Conservation (phyloP, 2,797 vertebrate genomes). For the Dendrocincla tyrannina region DNA sequence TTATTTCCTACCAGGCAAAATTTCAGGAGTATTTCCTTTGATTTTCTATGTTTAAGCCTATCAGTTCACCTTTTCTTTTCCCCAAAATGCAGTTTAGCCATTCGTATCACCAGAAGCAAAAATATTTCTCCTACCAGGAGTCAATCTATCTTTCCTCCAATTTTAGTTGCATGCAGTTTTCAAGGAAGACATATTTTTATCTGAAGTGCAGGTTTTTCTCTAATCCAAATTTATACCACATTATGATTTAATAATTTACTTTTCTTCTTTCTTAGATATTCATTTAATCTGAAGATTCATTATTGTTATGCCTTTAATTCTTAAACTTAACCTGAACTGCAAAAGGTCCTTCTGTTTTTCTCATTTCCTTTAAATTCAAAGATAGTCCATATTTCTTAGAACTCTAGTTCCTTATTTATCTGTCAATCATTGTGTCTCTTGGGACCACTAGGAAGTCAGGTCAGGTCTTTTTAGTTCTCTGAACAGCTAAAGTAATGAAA, state of each 20-base stretch:
- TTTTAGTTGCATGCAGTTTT: neutral
- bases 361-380: conserved; percentile 45
- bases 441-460: neutral
- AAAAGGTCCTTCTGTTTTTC: neutral
- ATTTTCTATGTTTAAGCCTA: neutral
- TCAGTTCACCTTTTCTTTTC: neutral
- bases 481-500: conserved; percentile 25
- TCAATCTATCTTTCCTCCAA: neutral
- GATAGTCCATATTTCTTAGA: conserved; percentile 18
- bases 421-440: neutral
- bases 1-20: neutral
- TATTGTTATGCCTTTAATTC: conserved; percentile 7
- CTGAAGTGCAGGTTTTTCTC: neutral
- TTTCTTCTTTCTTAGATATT: neutral
- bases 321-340: neutral
- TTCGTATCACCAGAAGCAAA: neutral
- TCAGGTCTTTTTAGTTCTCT: neutral
- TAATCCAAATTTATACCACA: neutral
- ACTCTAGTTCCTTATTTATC: conserved; percentile 28
- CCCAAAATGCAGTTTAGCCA: neutral
- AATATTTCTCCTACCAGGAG: neutral
- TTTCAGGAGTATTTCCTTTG: neutral
- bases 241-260: neutral
- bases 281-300: conserved; percentile 28
- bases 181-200: neutral